Evolutionary conservation across 2,113 vertebrate genomes (phyloP).

Genomic region (Scopus umbretta): DNA sequence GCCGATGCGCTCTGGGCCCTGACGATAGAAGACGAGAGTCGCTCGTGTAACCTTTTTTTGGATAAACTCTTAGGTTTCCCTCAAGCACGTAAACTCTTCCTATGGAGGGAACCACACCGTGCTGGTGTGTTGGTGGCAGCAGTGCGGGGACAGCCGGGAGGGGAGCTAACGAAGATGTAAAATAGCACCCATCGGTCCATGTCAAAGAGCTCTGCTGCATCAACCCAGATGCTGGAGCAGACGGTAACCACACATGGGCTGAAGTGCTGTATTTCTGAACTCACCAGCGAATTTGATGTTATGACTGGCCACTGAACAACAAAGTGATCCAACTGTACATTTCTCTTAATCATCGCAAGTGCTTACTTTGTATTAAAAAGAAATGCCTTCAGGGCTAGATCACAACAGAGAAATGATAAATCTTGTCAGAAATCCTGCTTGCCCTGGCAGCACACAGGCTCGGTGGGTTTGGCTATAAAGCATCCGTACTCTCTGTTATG

Average conservation of each 20-base stretch:
- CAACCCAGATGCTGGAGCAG: slow-evolving; percentile 5
- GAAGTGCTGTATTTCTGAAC: neutral
- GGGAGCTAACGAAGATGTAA: neutral
- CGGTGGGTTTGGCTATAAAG: neutral
- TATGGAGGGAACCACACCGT: fast-evolving
- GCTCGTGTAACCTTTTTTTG: neutral
- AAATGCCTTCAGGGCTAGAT: slow-evolving; percentile 52
- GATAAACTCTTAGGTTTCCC: neutral
- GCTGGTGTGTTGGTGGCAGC: neutral
- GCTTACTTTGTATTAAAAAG: slow-evolving; percentile 55
- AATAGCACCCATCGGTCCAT: neutral
- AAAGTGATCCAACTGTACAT: slow-evolving; percentile 19
- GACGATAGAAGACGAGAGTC: fast-evolving
- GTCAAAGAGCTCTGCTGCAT: neutral
- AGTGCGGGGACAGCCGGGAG: fast-evolving
- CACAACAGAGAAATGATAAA: slow-evolving; percentile 40
- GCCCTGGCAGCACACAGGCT: neutral
- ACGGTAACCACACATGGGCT: neutral
- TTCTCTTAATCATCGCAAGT: slow-evolving; percentile 54
- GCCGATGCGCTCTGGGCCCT: no score
- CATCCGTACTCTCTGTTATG: fast-evolving
- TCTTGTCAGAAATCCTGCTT: slow-evolving; percentile 32
- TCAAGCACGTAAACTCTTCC: fast-evolving
- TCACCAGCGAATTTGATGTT: slow-evolving; percentile 53
- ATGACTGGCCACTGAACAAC: slow-evolving; percentile 54